Evolutionary conservation across 2,888 invertebrate species (phyloP).

Genomic region (Dryomyza anilis): DNA sequence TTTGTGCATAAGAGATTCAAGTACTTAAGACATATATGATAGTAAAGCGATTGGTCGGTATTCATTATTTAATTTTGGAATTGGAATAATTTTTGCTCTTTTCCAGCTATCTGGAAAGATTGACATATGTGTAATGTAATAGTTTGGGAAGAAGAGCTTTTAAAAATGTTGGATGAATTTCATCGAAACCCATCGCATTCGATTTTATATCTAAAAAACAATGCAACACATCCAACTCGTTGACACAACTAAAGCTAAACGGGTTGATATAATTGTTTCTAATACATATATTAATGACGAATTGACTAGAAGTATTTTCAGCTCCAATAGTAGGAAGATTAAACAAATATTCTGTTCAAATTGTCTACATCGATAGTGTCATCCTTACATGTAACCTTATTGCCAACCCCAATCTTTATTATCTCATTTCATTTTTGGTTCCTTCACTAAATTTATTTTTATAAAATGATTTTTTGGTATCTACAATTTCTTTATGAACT

Average conservation of each 20-base stretch:
- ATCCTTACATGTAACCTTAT: no score
- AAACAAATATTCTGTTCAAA: not conserved
- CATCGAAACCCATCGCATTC: not conserved
- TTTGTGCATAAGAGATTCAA: not conserved
- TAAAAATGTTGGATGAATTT: not conserved
- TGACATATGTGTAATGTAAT: not conserved
- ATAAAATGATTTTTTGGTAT: not conserved
- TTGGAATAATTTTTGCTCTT: constrained; percentile 8
- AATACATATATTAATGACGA: not conserved
- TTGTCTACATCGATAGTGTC: no score
- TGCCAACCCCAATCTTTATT: no score
- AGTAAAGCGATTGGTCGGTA: constrained; percentile 3
- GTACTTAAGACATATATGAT: not conserved
- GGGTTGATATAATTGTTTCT: not conserved
- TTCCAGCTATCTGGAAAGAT: not conserved
- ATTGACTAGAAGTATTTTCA: not conserved
- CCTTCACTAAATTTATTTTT: not conserved
- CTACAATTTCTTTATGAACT: not conserved
- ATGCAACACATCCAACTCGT: not conserved
- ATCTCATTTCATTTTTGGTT: not conserved
- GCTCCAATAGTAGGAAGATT: not conserved
- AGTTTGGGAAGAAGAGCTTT: not conserved
- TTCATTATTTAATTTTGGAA: not conserved
- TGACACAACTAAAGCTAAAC: not conserved
- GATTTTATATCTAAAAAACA: not conserved